Evolutionary conservation across 1,140 invertebrate genomes (phyloP).

Genomic region (Periplaneta americana): DNA sequence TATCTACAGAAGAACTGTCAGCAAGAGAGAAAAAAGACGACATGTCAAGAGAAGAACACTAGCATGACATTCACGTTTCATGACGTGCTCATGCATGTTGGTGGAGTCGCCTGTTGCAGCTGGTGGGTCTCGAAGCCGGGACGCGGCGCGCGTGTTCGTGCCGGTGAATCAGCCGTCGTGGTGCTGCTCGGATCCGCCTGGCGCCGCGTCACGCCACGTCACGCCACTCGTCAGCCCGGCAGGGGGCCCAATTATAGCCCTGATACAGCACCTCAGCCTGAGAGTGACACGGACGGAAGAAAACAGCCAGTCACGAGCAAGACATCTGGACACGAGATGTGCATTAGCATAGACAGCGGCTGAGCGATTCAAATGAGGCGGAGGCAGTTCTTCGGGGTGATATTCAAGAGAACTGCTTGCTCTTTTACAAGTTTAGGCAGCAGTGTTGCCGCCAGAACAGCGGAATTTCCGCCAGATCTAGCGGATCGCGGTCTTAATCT

Average conservation of each 20-base stretch:
- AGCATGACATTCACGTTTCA: too few relatives aligned
- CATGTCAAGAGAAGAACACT: too few relatives aligned
- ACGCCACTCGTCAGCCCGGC: background rate
- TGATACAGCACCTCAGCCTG: background rate
- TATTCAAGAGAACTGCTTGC: too few relatives aligned
- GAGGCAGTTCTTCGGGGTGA: too few relatives aligned
- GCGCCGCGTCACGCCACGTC: background rate
- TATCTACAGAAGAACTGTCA: too few relatives aligned
- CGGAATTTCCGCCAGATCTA: too few relatives aligned
- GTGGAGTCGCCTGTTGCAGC: background rate
- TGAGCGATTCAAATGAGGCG: too few relatives aligned
- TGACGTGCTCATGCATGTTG: too few relatives aligned
- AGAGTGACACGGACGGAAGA: background rate
- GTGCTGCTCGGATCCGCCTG: background rate
- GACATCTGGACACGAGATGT: background rate
- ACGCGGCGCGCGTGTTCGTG: background rate
- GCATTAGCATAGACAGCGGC: background rate
- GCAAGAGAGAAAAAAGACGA: too few relatives aligned
- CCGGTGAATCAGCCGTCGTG: background rate
- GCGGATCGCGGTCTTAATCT: too few relatives aligned
- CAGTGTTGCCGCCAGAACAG: too few relatives aligned
- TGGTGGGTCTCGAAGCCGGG: background rate
- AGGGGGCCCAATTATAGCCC: background rate
- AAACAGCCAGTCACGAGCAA: background rate
- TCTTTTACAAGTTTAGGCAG: too few relatives aligned